Percentiles rank a stretch among this genome's conserved stretches.
phyloP scores from a whole-genome alignment of 2,888 invertebrate genomes.

The Fabriciana adippe region DNA sequence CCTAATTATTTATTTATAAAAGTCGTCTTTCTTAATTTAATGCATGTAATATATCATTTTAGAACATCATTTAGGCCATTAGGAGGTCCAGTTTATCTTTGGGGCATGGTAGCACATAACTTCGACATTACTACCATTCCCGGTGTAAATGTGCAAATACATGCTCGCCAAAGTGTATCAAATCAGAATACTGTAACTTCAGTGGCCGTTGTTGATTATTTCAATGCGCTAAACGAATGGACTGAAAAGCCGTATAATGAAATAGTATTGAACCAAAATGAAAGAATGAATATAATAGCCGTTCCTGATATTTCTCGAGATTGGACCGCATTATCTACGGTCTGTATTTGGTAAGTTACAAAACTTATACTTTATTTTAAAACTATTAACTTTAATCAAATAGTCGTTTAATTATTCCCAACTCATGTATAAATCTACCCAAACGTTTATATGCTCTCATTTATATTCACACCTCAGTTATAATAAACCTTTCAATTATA shows the following conservation, averaged over 20 bases:
- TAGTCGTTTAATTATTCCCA: no score
- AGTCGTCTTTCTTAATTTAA: no score
- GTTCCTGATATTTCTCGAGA: slow-evolving; percentile 63
- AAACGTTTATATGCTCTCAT: no score
- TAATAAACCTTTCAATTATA: no score
- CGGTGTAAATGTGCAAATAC: slow-evolving; percentile 52
- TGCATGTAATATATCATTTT: slow-evolving; percentile 37
- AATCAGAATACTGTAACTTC: slow-evolving; percentile 57
- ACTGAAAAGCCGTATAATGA: slow-evolving; percentile 58
- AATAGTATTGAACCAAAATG: slow-evolving; percentile 59
- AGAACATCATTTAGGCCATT: slow-evolving; percentile 52
- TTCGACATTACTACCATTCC: slow-evolving; percentile 57
- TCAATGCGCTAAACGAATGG: slow-evolving; percentile 59
- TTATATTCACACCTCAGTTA: no score
- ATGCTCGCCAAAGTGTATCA: slow-evolving; percentile 50
- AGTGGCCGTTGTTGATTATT: slow-evolving; percentile 59
- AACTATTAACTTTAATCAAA: no score
- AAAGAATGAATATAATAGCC: slow-evolving; percentile 58
- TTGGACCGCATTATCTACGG: slow-evolving; percentile 65
- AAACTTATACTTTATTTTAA: background rate
- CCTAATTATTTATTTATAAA: no score
- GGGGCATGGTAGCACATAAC: slow-evolving; percentile 70
- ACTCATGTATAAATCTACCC: no score
- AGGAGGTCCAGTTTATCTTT: slow-evolving; percentile 56
- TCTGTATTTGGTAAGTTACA: slow-evolving; percentile 69